Conservation (phyloP, 1,140 invertebrate genomes). For the Lucilia sericata region DNA sequence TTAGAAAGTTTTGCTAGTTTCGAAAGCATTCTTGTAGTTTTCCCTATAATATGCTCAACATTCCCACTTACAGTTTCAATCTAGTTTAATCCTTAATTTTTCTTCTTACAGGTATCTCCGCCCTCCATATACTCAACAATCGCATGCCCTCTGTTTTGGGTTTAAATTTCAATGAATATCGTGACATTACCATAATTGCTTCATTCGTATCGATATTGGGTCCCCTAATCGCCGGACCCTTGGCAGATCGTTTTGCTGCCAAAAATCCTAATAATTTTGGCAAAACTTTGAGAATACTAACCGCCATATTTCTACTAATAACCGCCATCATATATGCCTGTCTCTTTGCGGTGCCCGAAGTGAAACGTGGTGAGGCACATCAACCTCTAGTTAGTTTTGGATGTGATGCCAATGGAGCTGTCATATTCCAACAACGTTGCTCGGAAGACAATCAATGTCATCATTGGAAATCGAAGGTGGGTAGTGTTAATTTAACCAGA, state of each 20-base stretch:
- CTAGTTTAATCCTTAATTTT: too few species aligned
- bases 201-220: constrained; percentile 79
- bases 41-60: too few species aligned
- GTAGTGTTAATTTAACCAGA: constrained; percentile 69
- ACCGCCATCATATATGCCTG: constrained; percentile 77
- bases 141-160: constrained; percentile 80
- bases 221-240: constrained; percentile 74
- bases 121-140: constrained; percentile 80
- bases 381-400: constrained; percentile 76
- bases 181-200: constrained; percentile 79
- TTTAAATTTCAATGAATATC: constrained; percentile 76
- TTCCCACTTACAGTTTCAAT: too few species aligned
- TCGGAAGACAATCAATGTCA: constrained; percentile 73
- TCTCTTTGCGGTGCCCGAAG: constrained; percentile 75
- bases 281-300: constrained; percentile 73
- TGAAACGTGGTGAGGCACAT: constrained; percentile 70
- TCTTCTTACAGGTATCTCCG: constrained; percentile 76
- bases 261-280: constrained; percentile 61
- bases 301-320: constrained; percentile 75
- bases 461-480: constrained; percentile 74
- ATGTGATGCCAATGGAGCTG: constrained; percentile 75
- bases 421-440: constrained; percentile 78
- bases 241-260: constrained; percentile 76
- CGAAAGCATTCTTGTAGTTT: too few species aligned
- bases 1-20: too few species aligned